Evolutionary conservation across 2,888 invertebrate genomes (phyloP).

Genomic region (Stenodera caucasica): DNA sequence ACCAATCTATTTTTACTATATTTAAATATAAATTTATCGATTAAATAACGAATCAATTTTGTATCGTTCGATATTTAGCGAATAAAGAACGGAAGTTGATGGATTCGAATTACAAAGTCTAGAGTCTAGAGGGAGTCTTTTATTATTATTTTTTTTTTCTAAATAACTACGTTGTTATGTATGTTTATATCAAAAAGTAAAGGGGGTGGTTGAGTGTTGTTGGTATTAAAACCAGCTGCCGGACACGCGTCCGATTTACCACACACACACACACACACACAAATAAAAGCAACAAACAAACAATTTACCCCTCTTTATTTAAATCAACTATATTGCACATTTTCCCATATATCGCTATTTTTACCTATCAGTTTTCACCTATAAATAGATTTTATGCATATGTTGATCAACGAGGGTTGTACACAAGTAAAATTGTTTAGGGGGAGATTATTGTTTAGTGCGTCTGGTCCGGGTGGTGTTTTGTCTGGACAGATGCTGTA

Average conservation of each 20-base stretch:
- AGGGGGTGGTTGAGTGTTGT: not conserved
- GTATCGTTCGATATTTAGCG: slow-evolving; percentile 8
- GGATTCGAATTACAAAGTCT: slow-evolving; percentile 24
- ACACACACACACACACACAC: too few species aligned
- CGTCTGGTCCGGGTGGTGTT: not conserved
- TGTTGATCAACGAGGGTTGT: too few species aligned
- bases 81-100: slow-evolving; percentile 35
- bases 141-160: not conserved
- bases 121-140: not conserved
- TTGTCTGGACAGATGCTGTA: not conserved
- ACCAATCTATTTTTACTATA: too few species aligned
- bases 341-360: not conserved
- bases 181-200: not conserved
- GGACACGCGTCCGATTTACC: slow-evolving; percentile 35
- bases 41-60: not conserved
- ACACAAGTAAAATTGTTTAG: too few species aligned
- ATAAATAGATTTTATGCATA: slow-evolving; percentile 3
- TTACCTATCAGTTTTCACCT: not conserved
- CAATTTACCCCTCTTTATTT: not conserved
- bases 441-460: not conserved
- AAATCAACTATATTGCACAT: slow-evolving; percentile 1
- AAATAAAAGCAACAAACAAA: slow-evolving; percentile 1
- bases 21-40: too few species aligned
- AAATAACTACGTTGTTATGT: slow-evolving; percentile 3
- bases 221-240: slow-evolving; percentile 32